Conservation (phyloP, 2,113 vertebrate genomes). For the Brachypodius melanocephalos region DNA sequence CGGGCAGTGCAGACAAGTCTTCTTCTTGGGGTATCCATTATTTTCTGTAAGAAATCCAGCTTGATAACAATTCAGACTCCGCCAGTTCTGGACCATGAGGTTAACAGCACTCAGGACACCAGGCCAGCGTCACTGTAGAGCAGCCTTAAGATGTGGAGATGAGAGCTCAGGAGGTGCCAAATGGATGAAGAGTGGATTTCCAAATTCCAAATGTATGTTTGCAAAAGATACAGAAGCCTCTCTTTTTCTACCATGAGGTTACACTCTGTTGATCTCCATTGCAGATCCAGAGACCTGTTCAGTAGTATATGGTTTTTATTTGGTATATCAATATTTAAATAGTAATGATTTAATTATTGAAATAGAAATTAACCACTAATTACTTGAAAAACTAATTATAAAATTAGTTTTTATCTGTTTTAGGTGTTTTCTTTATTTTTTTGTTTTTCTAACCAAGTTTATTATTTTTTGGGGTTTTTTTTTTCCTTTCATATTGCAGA, state of each 20-base stretch:
- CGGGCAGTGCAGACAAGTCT: neutral
- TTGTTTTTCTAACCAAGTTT: neutral
- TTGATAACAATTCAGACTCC: neutral
- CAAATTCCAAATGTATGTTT: accelerated
- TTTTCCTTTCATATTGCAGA: neutral
- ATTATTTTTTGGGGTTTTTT: neutral
- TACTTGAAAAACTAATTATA: neutral
- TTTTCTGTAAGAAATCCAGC: neutral
- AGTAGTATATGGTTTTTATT: neutral
- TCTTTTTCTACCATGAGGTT: neutral
- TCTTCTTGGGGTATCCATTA: neutral
- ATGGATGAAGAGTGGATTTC: neutral
- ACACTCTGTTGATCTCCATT: neutral
- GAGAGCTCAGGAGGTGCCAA: neutral
- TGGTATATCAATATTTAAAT: neutral
- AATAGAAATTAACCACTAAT: neutral
- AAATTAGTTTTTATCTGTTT: neutral
- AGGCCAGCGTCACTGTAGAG: neutral
- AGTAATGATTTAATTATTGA: neutral
- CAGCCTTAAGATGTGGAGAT: neutral
- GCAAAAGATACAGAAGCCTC: neutral
- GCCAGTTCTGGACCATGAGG: accelerated
- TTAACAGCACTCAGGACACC: neutral
- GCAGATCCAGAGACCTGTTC: neutral
- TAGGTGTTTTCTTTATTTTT: accelerated